phyloP scores from a whole-genome alignment of 2,113 vertebrate species.

The Ciconia maguari region DNA sequence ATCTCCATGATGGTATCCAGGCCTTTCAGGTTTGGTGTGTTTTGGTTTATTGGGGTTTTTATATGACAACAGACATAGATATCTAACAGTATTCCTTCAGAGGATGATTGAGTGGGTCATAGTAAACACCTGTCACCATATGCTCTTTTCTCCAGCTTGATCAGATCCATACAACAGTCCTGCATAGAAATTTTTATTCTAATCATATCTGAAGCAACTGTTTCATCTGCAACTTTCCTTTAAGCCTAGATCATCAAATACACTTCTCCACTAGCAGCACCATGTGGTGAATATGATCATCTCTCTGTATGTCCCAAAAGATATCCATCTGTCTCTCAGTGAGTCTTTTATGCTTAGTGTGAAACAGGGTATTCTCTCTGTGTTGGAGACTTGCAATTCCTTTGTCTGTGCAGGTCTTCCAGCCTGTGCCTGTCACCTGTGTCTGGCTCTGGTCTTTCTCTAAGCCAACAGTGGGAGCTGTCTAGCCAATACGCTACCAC shows the following conservation, averaged over 20 bases:
- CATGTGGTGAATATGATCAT: neutral
- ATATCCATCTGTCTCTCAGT: neutral
- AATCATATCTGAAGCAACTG: neutral
- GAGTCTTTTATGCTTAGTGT: neutral
- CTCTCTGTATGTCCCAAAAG: neutral
- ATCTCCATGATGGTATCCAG: neutral
- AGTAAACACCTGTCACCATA: neutral
- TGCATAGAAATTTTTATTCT: neutral
- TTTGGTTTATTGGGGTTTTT: neutral
- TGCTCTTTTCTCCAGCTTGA: neutral
- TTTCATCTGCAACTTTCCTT: neutral
- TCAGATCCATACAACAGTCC: neutral
- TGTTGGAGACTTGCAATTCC: neutral
- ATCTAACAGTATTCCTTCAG: neutral
- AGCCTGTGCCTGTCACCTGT: fast-evolving
- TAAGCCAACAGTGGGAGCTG: neutral
- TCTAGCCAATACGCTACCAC: neutral
- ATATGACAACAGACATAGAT: neutral
- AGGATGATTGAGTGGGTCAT: neutral
- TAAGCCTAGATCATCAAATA: neutral
- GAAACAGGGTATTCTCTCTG: neutral
- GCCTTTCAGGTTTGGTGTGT: neutral
- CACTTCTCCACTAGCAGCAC: neutral
- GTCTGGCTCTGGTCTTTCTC: neutral
- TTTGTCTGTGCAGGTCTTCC: neutral